phyloP scores from a whole-genome alignment of 2,888 invertebrate species.

The Macrosiphum euphorbiae region DNA sequence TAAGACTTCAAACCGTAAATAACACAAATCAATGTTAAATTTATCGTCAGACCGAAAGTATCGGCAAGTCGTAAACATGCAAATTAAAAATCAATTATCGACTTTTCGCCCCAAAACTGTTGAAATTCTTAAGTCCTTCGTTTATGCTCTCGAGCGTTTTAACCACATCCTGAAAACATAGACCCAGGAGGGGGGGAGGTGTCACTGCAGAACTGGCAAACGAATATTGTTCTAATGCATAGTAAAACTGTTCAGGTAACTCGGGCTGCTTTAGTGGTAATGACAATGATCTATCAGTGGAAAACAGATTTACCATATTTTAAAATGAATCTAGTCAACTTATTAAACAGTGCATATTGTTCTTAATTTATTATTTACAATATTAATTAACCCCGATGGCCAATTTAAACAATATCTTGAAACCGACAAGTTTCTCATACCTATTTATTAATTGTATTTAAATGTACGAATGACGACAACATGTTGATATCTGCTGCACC shows the following conservation, averaged over 20 bases:
- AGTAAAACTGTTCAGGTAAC: neutral
- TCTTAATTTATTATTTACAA: neutral
- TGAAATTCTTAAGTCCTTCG: neutral
- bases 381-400: neutral
- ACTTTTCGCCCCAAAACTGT: neutral
- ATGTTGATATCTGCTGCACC: neutral
- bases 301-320: neutral
- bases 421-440: neutral
- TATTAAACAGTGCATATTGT: neutral
- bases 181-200: neutral
- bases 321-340: neutral
- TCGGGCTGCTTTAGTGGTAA: neutral
- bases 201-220: neutral
- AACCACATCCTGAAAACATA: neutral
- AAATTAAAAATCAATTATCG: conserved; percentile 5
- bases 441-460: neutral
- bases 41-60: neutral
- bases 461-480: neutral
- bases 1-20: neutral
- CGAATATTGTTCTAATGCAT: neutral
- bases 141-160: neutral
- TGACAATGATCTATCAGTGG: neutral
- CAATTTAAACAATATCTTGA: neutral
- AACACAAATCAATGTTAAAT: neutral
- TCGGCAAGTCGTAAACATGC: neutral